Percentiles rank a stretch among this genome's conserved stretches.
phyloP scores from a whole-genome alignment of 2,797 vertebrate genomes.

The Micropoecilia bifurca region DNA sequence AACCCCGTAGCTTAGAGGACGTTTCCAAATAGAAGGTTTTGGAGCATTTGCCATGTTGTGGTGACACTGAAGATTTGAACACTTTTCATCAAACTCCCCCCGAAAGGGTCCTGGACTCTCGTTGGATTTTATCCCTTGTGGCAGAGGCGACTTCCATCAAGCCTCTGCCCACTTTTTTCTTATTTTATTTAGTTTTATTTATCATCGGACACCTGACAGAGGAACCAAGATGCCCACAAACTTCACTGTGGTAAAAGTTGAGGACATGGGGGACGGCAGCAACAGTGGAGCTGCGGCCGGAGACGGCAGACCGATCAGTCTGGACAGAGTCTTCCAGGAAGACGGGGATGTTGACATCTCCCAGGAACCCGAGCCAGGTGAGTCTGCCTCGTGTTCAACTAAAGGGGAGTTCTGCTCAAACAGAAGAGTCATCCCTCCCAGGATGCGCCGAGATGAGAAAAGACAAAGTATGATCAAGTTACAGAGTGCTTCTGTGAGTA shows the following conservation, averaged over 20 bases:
- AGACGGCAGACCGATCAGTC: conserved; percentile 41
- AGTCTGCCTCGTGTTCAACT: background rate
- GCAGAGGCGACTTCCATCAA: background rate
- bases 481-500: background rate
- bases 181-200: conserved; percentile 1
- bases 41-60: conserved; percentile 38
- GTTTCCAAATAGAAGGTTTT: conserved; percentile 26
- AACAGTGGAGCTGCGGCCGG: conserved; percentile 16
- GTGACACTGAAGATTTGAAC: conserved; percentile 22
- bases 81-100: background rate
- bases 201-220: conserved; percentile 1
- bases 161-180: background rate
- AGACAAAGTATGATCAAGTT: conserved; percentile 10
- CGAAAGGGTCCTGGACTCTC: background rate
- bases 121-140: background rate
- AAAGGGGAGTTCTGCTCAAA: background rate
- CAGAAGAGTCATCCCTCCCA: conserved; percentile 3
- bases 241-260: conserved; percentile 78
- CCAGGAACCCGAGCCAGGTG: conserved; percentile 51
- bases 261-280: conserved; percentile 52
- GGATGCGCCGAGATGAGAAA: conserved; percentile 4
- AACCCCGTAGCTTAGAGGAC: conserved; percentile 40
- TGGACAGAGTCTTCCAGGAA: conserved; percentile 57
- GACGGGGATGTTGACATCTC: conserved; percentile 20
- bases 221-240: conserved; percentile 71